phyloP scores from a whole-genome alignment of 2,888 invertebrate species.

The Camptogramma bilineatum region DNA sequence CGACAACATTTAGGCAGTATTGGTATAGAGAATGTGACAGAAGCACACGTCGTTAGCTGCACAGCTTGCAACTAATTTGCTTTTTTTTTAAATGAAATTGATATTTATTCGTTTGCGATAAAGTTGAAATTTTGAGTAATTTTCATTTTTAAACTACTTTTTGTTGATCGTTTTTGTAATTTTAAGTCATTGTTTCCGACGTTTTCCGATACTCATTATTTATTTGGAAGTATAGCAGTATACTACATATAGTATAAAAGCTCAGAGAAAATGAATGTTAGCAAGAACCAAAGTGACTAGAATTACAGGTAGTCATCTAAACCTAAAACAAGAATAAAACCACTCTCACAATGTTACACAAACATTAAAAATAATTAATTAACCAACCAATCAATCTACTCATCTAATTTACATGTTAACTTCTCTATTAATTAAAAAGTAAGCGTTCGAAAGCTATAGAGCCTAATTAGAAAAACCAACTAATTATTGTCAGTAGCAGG shows the following conservation, averaged over 20 bases:
- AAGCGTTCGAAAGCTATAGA: constrained; percentile 21
- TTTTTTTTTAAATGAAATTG: too few species aligned
- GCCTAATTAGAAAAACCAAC: constrained; percentile 32
- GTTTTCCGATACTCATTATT: too few species aligned
- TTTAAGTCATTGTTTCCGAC: too few species aligned
- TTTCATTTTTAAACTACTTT: too few species aligned
- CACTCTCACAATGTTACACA: constrained; percentile 13
- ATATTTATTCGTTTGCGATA: too few species aligned
- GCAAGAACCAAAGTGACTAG: neutral
- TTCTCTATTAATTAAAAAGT: constrained; percentile 30
- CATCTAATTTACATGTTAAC: constrained; percentile 33
- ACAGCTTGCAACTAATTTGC: too few species aligned
- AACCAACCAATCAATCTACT: constrained; percentile 27
- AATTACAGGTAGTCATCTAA: neutral
- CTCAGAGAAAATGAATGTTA: neutral
- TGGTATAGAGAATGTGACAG: too few species aligned
- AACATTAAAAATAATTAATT: constrained; percentile 28
- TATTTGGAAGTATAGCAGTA: too few species aligned
- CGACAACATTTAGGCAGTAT: too few species aligned
- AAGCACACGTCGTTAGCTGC: too few species aligned
- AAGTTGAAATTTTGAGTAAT: too few species aligned
- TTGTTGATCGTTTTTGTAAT: too few species aligned
- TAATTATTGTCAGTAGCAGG: constrained; percentile 27
- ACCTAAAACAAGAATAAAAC: constrained; percentile 2
- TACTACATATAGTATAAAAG: neutral